phyloP scores from a whole-genome alignment of 2,888 invertebrate species.

The Acleris sparsana region DNA sequence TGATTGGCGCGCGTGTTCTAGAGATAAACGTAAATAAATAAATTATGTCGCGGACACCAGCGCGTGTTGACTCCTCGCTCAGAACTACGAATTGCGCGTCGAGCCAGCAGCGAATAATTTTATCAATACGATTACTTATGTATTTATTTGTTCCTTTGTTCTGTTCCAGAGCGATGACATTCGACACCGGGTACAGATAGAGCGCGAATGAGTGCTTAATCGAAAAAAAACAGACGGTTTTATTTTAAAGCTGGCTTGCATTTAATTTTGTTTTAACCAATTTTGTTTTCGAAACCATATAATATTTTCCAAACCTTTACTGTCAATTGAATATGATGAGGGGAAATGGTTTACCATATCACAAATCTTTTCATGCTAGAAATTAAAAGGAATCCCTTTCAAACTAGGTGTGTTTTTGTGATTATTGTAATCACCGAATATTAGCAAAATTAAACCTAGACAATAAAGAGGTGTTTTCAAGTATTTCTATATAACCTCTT shows the following conservation, averaged over 20 bases:
- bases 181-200: constrained; percentile 50
- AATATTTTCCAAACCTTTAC: too few species aligned
- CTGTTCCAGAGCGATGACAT: constrained; percentile 66
- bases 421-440: too few species aligned
- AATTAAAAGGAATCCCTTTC: too few species aligned
- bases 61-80: constrained; percentile 13
- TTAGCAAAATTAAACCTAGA: too few species aligned
- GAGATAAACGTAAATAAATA: constrained; percentile 6
- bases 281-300: too few species aligned
- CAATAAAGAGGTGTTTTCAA: too few species aligned
- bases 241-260: not conserved
- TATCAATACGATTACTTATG: constrained; percentile 57
- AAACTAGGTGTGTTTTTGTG: too few species aligned
- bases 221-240: constrained; percentile 1
- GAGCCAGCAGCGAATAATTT: constrained; percentile 43
- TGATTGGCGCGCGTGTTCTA: constrained; percentile 5
- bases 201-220: constrained; percentile 22
- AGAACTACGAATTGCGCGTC: constrained; percentile 32
- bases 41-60: constrained; percentile 17
- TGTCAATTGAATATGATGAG: too few species aligned
- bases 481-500: too few species aligned
- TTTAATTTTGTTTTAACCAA: too few species aligned
- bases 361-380: too few species aligned
- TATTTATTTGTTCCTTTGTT: constrained; percentile 71
- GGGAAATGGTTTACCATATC: too few species aligned